Base-by-base conservation (phyloP, 2,888 invertebrate genomes). In the Auanema sp. region DNA sequence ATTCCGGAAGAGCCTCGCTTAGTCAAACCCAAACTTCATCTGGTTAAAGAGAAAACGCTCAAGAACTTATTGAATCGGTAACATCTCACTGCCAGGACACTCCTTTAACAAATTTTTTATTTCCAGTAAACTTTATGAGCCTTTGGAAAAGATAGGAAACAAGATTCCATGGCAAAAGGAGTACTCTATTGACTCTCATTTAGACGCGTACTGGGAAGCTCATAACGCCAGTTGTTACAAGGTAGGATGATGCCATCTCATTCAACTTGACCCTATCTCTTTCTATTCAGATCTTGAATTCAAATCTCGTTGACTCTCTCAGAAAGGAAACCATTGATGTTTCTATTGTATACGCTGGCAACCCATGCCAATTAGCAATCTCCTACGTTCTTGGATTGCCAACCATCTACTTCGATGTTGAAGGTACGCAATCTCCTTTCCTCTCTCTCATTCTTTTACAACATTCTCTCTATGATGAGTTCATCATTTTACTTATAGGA, bases 1-100 rank as follows among this genome's bases (percentile, higher is more conserved):
- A 80, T 83, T 42, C 83, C 83, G n/a, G 83, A 83, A 65, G 79
- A 81, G 58, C 83, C 81, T 2, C 63, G 79, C 53, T 68, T 83
- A 18, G 80, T 82, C 44, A 79, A 78, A 60, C 83, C 79, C 11
- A 70, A 75, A 43, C 64, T 83, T 55, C 83, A 83, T 64, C 57
- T 80, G 40, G 83, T 83, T 2, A 65, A 76, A 41, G 83, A 83
- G 66, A 80, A 83, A 67, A 74, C 75, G 41, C 68, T 83, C 59
- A 83, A 83, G 60, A 80, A 82, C 65, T 58, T 79, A 53, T 55
- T 82, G 50, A 71, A 70, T 16, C 76, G 69, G 79, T 80, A 42
- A 71, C 66, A 62, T 63, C 24, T 12, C 56, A 2, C 23, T 56
- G 24, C 3, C 18, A 18, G 54, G n/a, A 8, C 33, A 54, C 14